Evolutionary conservation across 2,888 invertebrate genomes (phyloP).

Genomic region (Drosophila cyrtoloma): DNA sequence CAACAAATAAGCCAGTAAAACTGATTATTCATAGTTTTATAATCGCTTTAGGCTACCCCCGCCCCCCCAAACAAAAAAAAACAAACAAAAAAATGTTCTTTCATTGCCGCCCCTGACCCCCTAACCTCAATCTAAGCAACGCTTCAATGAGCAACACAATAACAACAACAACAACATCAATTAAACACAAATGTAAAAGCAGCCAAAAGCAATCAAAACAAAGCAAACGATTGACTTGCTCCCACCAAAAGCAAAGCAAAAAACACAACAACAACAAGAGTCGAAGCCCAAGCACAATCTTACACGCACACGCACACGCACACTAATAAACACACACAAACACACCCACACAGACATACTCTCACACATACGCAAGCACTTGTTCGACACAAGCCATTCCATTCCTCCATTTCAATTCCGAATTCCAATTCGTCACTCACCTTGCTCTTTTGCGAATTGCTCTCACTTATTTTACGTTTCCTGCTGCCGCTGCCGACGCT

Average conservation of each 20-base stretch:
- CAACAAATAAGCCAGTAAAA: constrained; percentile 14
- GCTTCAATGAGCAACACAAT: constrained; percentile 23
- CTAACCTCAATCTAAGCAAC: constrained; percentile 56
- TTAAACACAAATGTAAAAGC: constrained; percentile 42
- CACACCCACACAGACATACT: not conserved
- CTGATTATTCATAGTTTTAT: constrained; percentile 25
- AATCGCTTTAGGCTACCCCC: constrained; percentile 32
- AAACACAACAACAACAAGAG: constrained; percentile 26
- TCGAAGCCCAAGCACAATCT: constrained; percentile 11
- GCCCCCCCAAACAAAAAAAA: not conserved
- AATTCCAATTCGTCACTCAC: constrained; percentile 67
- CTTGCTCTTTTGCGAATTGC: constrained; percentile 84
- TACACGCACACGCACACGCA: constrained; percentile 1
- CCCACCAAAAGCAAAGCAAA: constrained; percentile 10
- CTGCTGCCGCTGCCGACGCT: constrained; percentile 71
- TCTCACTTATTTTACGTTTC: constrained; percentile 85
- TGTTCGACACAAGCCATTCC: constrained; percentile 11
- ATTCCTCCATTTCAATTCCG: constrained; percentile 41
- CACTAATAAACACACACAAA: not conserved
- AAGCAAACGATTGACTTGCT: constrained; percentile 72
- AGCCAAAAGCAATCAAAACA: constrained; percentile 74
- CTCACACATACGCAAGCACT: constrained; percentile 1
- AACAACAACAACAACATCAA: constrained; percentile 22
- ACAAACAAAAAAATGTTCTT: constrained; percentile 35
- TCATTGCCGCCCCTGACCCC: constrained; percentile 56